Percentiles rank a stretch among this genome's conserved stretches.
Conservation (phyloP, 2,888 invertebrate species). For the Tenodera sinensis region DNA sequence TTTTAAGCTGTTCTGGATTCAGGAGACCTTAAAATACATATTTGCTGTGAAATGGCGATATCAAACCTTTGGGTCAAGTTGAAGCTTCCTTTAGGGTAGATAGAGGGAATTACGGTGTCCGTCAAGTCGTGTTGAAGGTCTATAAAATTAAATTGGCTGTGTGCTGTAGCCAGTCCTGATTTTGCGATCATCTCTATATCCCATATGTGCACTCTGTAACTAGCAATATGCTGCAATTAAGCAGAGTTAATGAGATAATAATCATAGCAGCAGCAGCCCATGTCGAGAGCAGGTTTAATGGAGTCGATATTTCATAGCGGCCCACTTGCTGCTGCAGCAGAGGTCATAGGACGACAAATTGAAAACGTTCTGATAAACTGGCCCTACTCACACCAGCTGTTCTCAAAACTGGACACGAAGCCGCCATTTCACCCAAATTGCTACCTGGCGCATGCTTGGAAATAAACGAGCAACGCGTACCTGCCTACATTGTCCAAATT, state of each 20-base stretch:
- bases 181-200: neutral
- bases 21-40: no score
- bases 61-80: no score
- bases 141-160: no score
- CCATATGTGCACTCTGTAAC: neutral
- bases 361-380: neutral
- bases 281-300: neutral
- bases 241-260: neutral
- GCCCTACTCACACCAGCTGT: neutral
- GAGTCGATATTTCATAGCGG: neutral
- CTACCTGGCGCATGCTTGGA: no score
- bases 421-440: no score
- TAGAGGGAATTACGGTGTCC: no score
- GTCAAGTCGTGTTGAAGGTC: no score
- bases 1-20: no score
- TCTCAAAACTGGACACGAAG: neutral
- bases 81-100: no score
- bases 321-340: neutral
- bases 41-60: no score
- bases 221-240: neutral
- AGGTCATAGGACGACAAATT: neutral
- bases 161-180: conserved; percentile 13
- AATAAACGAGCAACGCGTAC: no score
- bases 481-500: no score
- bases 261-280: neutral